Evolutionary conservation across 2,888 invertebrate genomes (phyloP), one percentile per base, ranked within the genome.

Genomic region (Tyria jacobaeae): DNA sequence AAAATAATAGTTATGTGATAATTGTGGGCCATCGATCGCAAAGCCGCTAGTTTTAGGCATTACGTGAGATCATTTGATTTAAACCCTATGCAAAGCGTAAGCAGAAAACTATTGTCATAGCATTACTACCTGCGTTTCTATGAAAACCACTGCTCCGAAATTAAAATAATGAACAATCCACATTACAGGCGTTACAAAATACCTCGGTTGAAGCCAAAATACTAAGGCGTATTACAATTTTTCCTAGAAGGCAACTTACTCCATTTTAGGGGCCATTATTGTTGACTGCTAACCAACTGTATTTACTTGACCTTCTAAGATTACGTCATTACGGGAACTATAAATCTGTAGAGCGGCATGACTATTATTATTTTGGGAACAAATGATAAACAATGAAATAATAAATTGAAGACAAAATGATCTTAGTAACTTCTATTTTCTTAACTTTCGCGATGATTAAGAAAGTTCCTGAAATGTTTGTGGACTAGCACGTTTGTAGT

Each of bases 171-270:
- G 57, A 68, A 56, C 54, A 58, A 51, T 49, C 49, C 7, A 60
- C 57, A 58, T 60, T 64, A 62, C 59, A 49, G 41, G 51, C 35
- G 4, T 54, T 56, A 59, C 57, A 52, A 63, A 73, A 73, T 61
- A 35, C 50, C 56, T 49, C n/a, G 51, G 44, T 50, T 53, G 24
- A n/a, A n/a, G n/a, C n/a, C n/a, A n/a, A n/a, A n/a, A n/a, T n/a
- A 54, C 74, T 74, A 48, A 56, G 44, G 60, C 60, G 73, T 65
- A 73, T 65, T 67, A 73, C 67, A 73, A 65, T 70, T 70, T 76
- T 76, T 65, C 65, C 60, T 62, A 62, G 68, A 70, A 74, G 73
- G 76, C 76, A 76, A 68, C 65, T 74, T 62, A 68, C 55, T 63
- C 62, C 65, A 76, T 73, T 70, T 60, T 59, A 55, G 57, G 50